phyloP scores from a whole-genome alignment of 37 sponge, comb jelly and placozoan species.

The Corticium candelabrum region DNA sequence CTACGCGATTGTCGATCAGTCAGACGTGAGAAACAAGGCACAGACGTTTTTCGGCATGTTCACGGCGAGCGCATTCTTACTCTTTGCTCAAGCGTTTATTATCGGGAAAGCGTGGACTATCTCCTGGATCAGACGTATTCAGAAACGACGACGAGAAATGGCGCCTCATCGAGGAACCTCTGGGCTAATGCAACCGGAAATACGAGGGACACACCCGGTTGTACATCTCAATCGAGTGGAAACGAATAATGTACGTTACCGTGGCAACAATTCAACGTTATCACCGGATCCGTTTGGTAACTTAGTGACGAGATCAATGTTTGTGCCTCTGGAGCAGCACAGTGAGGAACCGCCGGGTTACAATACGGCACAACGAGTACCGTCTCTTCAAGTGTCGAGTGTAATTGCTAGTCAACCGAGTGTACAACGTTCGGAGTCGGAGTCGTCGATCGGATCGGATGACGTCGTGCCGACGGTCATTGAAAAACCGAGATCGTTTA shows the following conservation, averaged over 20 bases:
- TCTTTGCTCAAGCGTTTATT: constrained; percentile 1
- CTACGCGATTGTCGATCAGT: constrained; percentile 50
- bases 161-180: too few relatives aligned
- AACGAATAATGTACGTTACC: not conserved
- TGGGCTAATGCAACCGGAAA: too few relatives aligned
- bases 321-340: not conserved
- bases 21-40: constrained; percentile 50
- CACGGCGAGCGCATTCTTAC: constrained; percentile 13
- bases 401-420: not conserved
- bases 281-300: not conserved
- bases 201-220: not conserved
- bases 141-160: not conserved
- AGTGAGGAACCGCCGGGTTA: not conserved
- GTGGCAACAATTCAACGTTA: too few relatives aligned
- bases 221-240: not conserved
- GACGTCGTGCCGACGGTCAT: not conserved
- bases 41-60: constrained; percentile 71
- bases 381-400: not conserved
- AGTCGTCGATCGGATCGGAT: not conserved
- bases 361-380: not conserved
- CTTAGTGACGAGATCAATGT: not conserved
- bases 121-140: not conserved
- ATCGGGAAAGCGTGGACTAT: not conserved
- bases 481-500: not conserved
- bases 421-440: not conserved